A percentile compares a stretch with the other conserved stretches of the same genome.
phyloP scores from a whole-genome alignment of 2,888 invertebrate species.

The Xestia c-nigrum region DNA sequence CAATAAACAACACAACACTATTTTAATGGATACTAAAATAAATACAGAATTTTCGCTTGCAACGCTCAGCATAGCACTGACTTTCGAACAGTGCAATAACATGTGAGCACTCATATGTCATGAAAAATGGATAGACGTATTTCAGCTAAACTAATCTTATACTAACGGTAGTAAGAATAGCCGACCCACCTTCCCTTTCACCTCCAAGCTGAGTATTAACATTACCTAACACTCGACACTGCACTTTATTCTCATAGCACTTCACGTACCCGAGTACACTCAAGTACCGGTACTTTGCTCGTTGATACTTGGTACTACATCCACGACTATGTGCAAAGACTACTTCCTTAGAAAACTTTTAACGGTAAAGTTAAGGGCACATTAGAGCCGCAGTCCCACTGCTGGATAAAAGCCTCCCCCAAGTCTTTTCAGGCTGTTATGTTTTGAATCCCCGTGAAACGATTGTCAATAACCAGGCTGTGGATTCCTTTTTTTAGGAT shows the following conservation, averaged over 20 bases:
- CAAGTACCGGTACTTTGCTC: slow-evolving; percentile 11
- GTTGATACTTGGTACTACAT: not conserved
- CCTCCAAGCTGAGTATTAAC: not conserved
- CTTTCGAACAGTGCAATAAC: too few species aligned
- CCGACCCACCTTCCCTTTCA: too few species aligned
- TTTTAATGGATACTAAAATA: not conserved
- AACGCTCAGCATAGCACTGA: too few species aligned
- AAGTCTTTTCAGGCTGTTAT: not conserved
- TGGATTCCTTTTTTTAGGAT: too few species aligned
- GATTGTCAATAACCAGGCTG: too few species aligned
- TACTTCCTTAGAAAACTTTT: slow-evolving; percentile 5
- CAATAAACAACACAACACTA: not conserved
- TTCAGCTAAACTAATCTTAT: not conserved
- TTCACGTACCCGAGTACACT: slow-evolving; percentile 13
- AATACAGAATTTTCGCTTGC: not conserved
- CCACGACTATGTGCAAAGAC: slow-evolving; percentile 11
- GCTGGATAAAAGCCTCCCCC: not conserved
- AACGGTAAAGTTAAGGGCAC: not conserved
- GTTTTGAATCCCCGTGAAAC: too few species aligned
- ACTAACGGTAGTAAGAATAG: not conserved
- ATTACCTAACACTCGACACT: not conserved
- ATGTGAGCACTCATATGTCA: not conserved
- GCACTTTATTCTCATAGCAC: slow-evolving; percentile 32
- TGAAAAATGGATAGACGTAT: not conserved
- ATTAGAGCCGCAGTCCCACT: not conserved